phyloP scores from a whole-genome alignment of 2,797 vertebrate species.

The Enteromius thamalakanensis region DNA sequence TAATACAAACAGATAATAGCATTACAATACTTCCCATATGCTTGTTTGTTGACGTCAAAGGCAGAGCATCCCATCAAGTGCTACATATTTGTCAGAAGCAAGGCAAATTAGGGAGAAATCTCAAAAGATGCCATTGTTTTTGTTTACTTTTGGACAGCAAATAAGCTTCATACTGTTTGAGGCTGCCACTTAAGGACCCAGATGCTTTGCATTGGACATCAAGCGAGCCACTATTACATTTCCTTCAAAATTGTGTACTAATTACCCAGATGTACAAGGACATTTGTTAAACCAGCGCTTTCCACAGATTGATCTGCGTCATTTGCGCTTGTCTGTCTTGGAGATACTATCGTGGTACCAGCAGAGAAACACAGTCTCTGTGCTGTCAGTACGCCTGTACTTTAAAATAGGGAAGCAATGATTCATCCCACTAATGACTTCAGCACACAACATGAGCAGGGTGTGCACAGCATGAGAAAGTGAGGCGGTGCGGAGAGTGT shows the following conservation, averaged over 20 bases:
- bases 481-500: constrained; percentile 55
- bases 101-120: neutral
- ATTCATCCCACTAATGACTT: constrained; percentile 57
- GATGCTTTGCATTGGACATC: neutral
- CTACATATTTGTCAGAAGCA: neutral
- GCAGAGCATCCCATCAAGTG: neutral
- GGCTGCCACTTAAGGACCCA: neutral
- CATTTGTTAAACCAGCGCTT: constrained; percentile 1
- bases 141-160: constrained; percentile 15
- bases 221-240: neutral
- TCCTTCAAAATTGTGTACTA: neutral
- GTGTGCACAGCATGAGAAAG: constrained; percentile 46
- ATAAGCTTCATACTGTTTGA: neutral
- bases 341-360: constrained; percentile 1
- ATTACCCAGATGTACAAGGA: neutral
- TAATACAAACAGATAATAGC: neutral
- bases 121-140: constrained; percentile 12
- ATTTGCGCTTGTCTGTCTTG: constrained; percentile 22
- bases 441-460: constrained; percentile 42
- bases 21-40: neutral
- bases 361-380: constrained; percentile 33
- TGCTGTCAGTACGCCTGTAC: constrained; percentile 39
- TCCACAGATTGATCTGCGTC: neutral
- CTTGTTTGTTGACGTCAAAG: constrained; percentile 1
- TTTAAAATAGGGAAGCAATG: constrained; percentile 57